Conservation (phyloP, 2,797 vertebrate species). For the Gorsachius magnificus region DNA sequence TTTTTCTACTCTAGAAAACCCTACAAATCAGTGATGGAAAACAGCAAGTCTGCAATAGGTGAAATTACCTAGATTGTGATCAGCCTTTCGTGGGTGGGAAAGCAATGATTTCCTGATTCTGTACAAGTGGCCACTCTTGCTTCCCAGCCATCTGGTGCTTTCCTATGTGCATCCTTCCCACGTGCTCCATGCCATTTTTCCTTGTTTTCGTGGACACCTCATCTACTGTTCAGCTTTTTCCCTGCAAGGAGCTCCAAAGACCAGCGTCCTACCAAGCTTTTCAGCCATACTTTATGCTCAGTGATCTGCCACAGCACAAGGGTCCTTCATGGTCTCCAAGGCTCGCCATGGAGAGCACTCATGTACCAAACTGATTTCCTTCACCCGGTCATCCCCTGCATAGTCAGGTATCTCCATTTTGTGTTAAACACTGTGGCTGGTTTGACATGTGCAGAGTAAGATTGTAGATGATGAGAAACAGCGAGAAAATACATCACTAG, state of each 20-base stretch:
- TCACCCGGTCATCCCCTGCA: accelerated
- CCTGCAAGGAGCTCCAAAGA: neutral
- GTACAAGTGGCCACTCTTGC: neutral
- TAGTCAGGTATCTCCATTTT: accelerated
- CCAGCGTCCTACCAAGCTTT: neutral
- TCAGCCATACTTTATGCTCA: neutral
- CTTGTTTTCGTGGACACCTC: neutral
- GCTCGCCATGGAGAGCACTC: accelerated
- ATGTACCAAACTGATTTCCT: neutral
- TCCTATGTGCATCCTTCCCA: neutral
- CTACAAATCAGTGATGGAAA: neutral
- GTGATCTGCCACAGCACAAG: neutral
- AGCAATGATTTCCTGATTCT: neutral
- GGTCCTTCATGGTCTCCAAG: too few species aligned
- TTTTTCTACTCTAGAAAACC: neutral
- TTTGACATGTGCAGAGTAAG: neutral
- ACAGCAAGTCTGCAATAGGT: neutral
- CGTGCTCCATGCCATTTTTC: neutral
- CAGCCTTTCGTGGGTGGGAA: neutral
- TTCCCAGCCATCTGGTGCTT: neutral
- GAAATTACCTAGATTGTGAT: neutral
- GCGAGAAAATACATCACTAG: neutral
- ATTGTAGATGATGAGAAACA: neutral
- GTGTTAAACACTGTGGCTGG: neutral
- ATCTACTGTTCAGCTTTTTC: neutral